phyloP scores from a whole-genome alignment of 2,888 invertebrate species.

The Melanophora roralis region DNA sequence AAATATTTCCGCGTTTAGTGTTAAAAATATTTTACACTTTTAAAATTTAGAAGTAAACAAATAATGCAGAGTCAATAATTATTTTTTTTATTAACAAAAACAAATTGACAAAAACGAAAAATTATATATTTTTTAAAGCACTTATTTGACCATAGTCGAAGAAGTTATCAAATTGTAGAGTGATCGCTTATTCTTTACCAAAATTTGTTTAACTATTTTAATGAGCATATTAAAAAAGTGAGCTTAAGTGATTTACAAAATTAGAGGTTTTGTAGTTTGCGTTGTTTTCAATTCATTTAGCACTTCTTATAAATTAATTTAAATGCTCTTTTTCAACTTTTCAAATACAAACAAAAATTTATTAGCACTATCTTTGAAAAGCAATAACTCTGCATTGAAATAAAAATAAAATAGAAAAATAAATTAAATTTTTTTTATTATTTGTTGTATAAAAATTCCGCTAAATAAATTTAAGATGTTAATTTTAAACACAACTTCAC shows the following conservation, averaged over 20 bases:
- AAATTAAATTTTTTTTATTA: not conserved
- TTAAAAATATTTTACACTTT: no score
- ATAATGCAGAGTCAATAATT: no score
- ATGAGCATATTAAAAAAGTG: no score
- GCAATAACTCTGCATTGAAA: not conserved
- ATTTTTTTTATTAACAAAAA: not conserved
- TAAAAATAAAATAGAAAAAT: not conserved
- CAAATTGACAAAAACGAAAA: not conserved
- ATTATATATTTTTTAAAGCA: not conserved
- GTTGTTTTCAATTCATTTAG: slow-evolving; percentile 11
- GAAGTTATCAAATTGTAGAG: no score
- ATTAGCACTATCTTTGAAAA: slow-evolving; percentile 32
- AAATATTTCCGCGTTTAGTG: not conserved
- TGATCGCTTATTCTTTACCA: no score
- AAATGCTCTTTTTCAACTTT: not conserved
- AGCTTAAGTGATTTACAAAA: no score
- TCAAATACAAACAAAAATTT: not conserved
- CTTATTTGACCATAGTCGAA: not conserved
- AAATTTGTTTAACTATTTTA: no score
- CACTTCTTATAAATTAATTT: not conserved
- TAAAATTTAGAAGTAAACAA: no score
- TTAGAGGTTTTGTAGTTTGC: not conserved
- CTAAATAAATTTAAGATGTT: not conserved
- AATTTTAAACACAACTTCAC: no score
- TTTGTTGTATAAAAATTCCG: not conserved